Evolutionary conservation across 2,888 invertebrate species (phyloP).

Genomic region (Steromphala cineraria): DNA sequence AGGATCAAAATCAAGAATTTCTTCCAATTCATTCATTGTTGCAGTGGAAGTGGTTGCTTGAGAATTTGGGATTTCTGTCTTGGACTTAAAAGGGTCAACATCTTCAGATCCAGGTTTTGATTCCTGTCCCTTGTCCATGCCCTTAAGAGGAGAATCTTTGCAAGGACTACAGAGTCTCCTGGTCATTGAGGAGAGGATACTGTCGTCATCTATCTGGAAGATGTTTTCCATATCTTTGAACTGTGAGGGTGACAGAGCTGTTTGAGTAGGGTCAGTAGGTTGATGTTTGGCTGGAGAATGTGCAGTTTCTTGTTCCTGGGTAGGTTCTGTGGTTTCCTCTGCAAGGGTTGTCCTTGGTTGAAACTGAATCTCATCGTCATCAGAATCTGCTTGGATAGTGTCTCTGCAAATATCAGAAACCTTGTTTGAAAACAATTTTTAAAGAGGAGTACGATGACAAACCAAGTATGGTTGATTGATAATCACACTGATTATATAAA

Average conservation of each 20-base stretch:
- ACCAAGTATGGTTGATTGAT: no score
- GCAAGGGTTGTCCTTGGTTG: slow-evolving; percentile 14
- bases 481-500: no score
- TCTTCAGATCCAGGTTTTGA: background rate
- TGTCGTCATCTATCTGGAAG: no score
- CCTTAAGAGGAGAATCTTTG: no score
- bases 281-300: background rate
- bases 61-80: slow-evolving; percentile 19
- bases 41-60: slow-evolving; percentile 39
- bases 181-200: no score
- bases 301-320: background rate
- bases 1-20: background rate
- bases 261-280: background rate
- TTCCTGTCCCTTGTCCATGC: no score
- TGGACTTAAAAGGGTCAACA: slow-evolving; percentile 1
- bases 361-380: slow-evolving; percentile 19
- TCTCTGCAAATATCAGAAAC: no score
- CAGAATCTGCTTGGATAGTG: background rate
- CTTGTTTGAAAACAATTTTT: no score
- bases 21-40: slow-evolving; percentile 29
- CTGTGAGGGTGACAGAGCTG: background rate
- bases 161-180: no score
- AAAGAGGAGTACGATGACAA: no score
- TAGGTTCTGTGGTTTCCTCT: background rate
- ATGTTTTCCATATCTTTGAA: background rate